phyloP scores from a whole-genome alignment of 2,797 vertebrate species.

The Gymnocypris eckloni region DNA sequence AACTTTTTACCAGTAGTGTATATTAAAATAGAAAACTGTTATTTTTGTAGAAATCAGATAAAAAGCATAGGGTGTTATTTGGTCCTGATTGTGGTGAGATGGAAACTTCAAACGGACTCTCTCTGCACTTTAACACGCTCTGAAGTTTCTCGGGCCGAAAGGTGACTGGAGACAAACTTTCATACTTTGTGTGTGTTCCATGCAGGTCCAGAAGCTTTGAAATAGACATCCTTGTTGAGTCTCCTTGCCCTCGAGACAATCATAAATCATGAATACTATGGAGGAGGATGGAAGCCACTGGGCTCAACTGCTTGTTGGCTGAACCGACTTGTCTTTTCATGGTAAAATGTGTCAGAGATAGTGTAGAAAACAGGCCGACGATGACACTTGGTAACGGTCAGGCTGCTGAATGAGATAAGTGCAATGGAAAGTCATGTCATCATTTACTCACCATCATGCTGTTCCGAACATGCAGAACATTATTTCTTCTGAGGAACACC shows the following conservation, averaged over 20 bases:
- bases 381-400: conserved; percentile 6
- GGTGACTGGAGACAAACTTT: conserved; percentile 18
- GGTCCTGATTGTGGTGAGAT: background rate
- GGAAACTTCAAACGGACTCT: background rate
- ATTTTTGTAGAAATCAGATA: background rate
- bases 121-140: conserved; percentile 8
- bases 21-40: background rate
- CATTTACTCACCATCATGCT: too few species aligned
- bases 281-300: conserved; percentile 17
- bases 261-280: conserved; percentile 46
- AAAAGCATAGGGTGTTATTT: background rate
- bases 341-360: conserved; percentile 30
- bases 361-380: conserved; percentile 10
- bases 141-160: conserved; percentile 23
- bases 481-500: too few species aligned
- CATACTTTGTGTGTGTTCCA: conserved; percentile 24
- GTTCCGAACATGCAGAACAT: too few species aligned
- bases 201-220: conserved; percentile 19
- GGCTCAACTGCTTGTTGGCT: conserved; percentile 22
- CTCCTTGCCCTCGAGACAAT: conserved; percentile 41
- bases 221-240: conserved; percentile 35
- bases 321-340: conserved; percentile 30
- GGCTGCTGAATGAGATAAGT: background rate
- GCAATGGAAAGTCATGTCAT: background rate
- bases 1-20: background rate